Evolutionary conservation across 2,888 invertebrate genomes (phyloP).

Genomic region (Perdita meconis): DNA sequence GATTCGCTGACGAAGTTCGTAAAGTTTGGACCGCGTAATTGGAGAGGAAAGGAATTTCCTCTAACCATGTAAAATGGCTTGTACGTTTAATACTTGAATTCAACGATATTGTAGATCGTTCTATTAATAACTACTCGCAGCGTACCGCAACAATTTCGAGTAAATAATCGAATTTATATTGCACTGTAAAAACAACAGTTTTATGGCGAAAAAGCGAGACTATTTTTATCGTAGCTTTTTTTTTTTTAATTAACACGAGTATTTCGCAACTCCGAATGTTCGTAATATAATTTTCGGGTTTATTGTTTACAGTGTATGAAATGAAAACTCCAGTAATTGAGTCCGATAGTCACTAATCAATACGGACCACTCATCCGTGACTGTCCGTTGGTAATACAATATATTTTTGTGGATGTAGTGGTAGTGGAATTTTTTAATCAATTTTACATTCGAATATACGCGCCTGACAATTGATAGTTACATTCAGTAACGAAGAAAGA

Average conservation of each 20-base stretch:
- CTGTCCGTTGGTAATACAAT: conserved; percentile 15
- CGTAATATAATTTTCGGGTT: not conserved
- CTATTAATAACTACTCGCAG: not conserved
- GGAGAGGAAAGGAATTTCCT: conserved; percentile 57
- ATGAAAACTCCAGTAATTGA: not conserved
- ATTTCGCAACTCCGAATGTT: not conserved
- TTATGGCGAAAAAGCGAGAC: too few species aligned
- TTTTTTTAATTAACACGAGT: not conserved
- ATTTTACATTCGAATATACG: too few species aligned
- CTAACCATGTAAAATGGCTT: conserved; percentile 48
- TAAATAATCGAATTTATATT: not conserved
- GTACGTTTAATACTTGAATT: conserved; percentile 29
- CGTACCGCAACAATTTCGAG: not conserved
- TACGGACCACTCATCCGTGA: not conserved
- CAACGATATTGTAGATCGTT: conserved; percentile 11
- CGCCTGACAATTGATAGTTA: too few species aligned
- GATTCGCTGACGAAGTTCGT: conserved; percentile 77
- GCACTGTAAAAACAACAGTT: not conserved
- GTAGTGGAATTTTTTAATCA: too few species aligned
- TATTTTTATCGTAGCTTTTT: not conserved
- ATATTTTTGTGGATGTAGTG: too few species aligned
- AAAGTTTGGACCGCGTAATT: conserved; percentile 77
- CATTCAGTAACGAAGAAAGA: not conserved
- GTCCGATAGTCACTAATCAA: conserved; percentile 2
- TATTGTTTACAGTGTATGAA: not conserved